Evolutionary conservation across 1,140 invertebrate genomes (phyloP).

Genomic region (Papilio machaon): DNA sequence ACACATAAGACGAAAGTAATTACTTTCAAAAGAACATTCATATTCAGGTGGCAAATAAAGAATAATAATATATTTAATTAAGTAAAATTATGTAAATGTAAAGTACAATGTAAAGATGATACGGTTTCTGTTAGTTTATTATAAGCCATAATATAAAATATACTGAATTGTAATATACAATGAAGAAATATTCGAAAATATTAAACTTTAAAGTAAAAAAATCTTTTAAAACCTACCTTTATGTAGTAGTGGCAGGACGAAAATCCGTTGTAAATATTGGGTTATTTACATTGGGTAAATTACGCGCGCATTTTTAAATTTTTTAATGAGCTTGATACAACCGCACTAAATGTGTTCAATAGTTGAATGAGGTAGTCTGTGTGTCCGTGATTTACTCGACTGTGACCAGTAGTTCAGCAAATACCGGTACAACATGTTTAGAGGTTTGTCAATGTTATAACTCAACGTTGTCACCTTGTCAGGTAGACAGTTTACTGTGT

Average conservation of each 20-base stretch:
- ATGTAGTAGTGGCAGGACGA: not conserved
- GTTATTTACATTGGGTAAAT: not conserved
- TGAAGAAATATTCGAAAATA: no score
- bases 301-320: slow-evolving; percentile 26
- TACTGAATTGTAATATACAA: no score
- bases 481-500: not conserved
- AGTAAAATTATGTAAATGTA: no score
- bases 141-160: no score
- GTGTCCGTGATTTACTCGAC: slow-evolving; percentile 28
- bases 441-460: not conserved
- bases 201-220: not conserved
- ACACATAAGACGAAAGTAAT: not conserved
- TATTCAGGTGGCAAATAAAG: no score
- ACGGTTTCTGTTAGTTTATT: no score
- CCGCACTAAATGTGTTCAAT: slow-evolving; percentile 10
- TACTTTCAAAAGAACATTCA: not conserved
- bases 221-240: not conserved
- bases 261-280: not conserved
- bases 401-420: not conserved
- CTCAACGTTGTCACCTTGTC: not conserved
- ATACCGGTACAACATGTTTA: slow-evolving; percentile 28
- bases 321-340: not conserved
- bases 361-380: slow-evolving; percentile 16
- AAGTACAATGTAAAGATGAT: no score
- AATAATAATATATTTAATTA: no score